phyloP scores from a whole-genome alignment of 2,113 vertebrate genomes.

The Ophiodon elongatus region DNA sequence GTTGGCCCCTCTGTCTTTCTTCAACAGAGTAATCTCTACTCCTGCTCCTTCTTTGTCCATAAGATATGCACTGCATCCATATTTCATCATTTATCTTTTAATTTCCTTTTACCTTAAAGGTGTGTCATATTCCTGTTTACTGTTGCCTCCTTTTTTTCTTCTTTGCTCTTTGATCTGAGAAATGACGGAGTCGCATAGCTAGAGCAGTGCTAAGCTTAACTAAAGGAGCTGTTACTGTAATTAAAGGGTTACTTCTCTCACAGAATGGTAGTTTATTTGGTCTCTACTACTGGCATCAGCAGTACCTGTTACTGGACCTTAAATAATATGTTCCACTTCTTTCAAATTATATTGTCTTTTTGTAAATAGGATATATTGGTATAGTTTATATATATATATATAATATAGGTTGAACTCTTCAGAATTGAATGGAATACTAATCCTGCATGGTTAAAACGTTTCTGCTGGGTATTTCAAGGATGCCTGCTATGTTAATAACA shows the following conservation, averaged over 20 bases:
- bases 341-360: background rate
- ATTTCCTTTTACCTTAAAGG: constrained; percentile 64
- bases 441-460: background rate
- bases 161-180: constrained; percentile 71
- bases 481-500: background rate
- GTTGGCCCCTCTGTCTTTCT: constrained; percentile 27
- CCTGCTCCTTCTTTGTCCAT: constrained; percentile 6
- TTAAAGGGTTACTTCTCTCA: constrained; percentile 61
- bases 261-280: constrained; percentile 43
- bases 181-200: constrained; percentile 59
- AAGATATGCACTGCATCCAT: constrained; percentile 13
- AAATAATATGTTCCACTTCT: background rate
- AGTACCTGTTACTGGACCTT: constrained; percentile 34
- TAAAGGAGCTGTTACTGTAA: constrained; percentile 60
- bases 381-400: too few species aligned
- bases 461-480: constrained; percentile 1
- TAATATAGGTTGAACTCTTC: background rate
- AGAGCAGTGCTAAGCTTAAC: constrained; percentile 38
- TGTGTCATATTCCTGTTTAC: constrained; percentile 48
- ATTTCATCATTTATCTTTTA: constrained; percentile 66
- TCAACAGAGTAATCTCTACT: constrained; percentile 20
- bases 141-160: constrained; percentile 35
- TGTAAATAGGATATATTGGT: background rate
- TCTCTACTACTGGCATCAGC: constrained; percentile 20
- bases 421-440: background rate